Base-by-base conservation (phyloP, 2,888 invertebrate genomes). In the Limenitis camilla region DNA sequence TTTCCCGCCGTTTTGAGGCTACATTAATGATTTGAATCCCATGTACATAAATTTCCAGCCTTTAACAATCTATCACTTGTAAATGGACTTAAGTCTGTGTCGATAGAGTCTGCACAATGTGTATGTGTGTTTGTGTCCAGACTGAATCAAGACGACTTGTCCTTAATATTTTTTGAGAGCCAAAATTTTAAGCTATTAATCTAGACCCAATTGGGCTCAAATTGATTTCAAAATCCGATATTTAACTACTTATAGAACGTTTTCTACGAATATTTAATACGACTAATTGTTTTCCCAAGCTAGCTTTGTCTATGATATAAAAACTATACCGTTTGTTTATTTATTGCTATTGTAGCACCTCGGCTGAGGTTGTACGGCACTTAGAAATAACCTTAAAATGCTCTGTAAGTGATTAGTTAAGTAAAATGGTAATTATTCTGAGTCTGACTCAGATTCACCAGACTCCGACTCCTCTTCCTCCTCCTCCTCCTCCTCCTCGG, bases 401-500 rank as follows among this genome's bases (percentile, higher is more conserved):
- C 43, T 41, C 30, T 44, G 43, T 40, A 54, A 50, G 42, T 40
- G 40, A 45, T 44, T 43, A 44, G 11, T 44, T 53, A 49, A 44
- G 53, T 49, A 46, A 54, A 52, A 40, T 51, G 35, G 52, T 41
- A 30, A 41, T 36, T 36, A 46, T 8, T 43, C 43, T 29, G 47
- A 58, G 31, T 60, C 58, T 0, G 58, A 59, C 5, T 61, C 59
- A 4, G 55, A 48, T 33, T 58, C 58, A 10, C 50, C 50, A 19
- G 50, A 50, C 6, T 76, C 76, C 0, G 69, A 67, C 5, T 76
- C 80, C 5, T 61, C 59, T 2, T 53, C 45, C 31, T 58, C 58
- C 9, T 46, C 50, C 27, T 45, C 47, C 6, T 76, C 76, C 0
- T 69, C 67, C 5, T 76, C 80, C 0, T 69, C 80, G 0, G 74